Conservation (phyloP, 1,140 invertebrate species). For the Zaprionus kolodkinae region DNA sequence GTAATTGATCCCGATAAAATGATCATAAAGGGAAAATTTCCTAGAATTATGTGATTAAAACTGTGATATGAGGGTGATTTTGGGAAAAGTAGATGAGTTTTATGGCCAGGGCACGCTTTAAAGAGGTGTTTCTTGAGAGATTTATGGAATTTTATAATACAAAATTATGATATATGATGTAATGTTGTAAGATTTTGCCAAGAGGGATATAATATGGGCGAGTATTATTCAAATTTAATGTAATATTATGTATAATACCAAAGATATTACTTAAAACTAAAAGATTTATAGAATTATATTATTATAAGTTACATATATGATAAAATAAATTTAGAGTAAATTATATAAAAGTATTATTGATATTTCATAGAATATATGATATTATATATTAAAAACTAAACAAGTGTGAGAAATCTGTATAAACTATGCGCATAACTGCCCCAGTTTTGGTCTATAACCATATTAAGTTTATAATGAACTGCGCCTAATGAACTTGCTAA, state of each 20-base stretch:
- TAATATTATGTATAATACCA: no score
- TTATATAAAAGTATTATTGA: no score
- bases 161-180: not conserved
- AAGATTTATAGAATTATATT: no score
- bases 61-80: not conserved
- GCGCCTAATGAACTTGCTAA: conserved; percentile 11
- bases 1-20: conserved; percentile 7
- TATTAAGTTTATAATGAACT: not conserved
- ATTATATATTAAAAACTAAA: not conserved
- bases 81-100: not conserved
- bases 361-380: not conserved
- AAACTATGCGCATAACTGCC: not conserved
- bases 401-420: not conserved
- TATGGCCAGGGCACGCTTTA: not conserved
- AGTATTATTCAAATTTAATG: no score
- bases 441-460: not conserved
- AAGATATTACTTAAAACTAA: no score
- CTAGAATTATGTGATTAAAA: conserved; percentile 11
- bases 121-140: not conserved
- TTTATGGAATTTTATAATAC: not conserved
- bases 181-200: not conserved
- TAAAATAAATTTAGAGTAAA: no score
- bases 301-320: no score
- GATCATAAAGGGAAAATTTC: conserved; percentile 3
- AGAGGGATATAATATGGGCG: no score